Evolutionary conservation across 2,888 invertebrate species (phyloP).

Genomic region (Lasioglossum morio): DNA sequence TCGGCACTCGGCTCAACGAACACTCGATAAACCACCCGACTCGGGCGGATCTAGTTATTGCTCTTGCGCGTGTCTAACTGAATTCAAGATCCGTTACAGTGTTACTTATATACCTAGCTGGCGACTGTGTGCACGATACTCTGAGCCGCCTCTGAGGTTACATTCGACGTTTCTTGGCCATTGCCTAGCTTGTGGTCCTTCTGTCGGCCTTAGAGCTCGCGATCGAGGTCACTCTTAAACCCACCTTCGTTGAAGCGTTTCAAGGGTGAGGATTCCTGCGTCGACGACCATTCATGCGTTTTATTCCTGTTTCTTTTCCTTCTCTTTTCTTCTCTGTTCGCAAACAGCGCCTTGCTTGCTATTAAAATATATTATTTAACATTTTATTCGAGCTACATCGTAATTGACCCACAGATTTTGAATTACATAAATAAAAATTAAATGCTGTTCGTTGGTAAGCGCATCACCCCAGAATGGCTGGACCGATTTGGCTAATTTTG

Average conservation of each 20-base stretch:
- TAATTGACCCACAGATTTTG: too few species aligned
- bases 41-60: slow-evolving; percentile 55
- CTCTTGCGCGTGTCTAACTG: slow-evolving; percentile 74
- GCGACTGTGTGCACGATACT: slow-evolving; percentile 31
- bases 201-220: slow-evolving; percentile 47
- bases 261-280: slow-evolving; percentile 66
- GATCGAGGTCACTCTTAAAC: slow-evolving; percentile 55
- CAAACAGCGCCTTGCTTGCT: not conserved
- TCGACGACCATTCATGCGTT: slow-evolving; percentile 15
- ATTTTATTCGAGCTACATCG: too few species aligned
- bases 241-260: slow-evolving; percentile 50
- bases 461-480: too few species aligned
- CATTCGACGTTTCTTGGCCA: slow-evolving; percentile 62
- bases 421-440: too few species aligned
- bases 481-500: too few species aligned
- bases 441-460: too few species aligned
- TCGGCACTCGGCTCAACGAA: slow-evolving; percentile 53
- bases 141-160: slow-evolving; percentile 68
- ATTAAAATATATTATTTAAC: too few species aligned
- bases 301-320: too few species aligned
- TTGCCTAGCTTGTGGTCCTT: slow-evolving; percentile 42
- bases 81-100: slow-evolving; percentile 75
- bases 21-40: slow-evolving; percentile 16
- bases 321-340: not conserved
- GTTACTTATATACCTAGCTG: slow-evolving; percentile 78